Conservation (phyloP, 2,888 invertebrate species). For the Drosophila mimica region DNA sequence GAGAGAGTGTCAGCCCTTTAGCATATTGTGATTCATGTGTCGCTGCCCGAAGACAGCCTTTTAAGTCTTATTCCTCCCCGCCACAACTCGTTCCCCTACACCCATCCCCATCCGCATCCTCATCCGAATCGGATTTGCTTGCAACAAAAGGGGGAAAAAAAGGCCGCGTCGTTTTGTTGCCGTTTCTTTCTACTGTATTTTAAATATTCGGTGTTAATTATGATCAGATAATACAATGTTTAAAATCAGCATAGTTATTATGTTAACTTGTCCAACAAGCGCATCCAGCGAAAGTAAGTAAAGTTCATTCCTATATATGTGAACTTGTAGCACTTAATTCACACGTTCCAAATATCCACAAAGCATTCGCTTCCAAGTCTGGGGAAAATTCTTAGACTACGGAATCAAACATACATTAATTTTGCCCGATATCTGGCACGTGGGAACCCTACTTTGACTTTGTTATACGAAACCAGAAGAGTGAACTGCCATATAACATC, state of each 20-base stretch:
- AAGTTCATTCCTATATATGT: not conserved
- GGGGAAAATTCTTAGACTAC: slow-evolving; percentile 47
- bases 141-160: slow-evolving; percentile 28
- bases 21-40: slow-evolving; percentile 83
- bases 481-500: not conserved
- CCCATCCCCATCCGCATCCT: not conserved
- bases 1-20: slow-evolving; percentile 84
- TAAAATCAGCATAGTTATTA: slow-evolving; percentile 5
- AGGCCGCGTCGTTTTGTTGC: slow-evolving; percentile 54
- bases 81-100: not conserved
- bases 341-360: slow-evolving; percentile 51
- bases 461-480: slow-evolving; percentile 1
- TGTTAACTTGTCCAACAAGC: not conserved
- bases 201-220: slow-evolving; percentile 33
- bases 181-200: slow-evolving; percentile 1
- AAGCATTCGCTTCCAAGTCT: slow-evolving; percentile 47
- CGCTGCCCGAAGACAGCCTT: slow-evolving; percentile 72
- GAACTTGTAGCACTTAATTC: slow-evolving; percentile 13
- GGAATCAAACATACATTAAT: slow-evolving; percentile 20
- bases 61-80: slow-evolving; percentile 32
- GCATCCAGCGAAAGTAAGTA: slow-evolving; percentile 44
- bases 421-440: slow-evolving; percentile 44
- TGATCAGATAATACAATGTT: not conserved
- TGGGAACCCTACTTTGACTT: slow-evolving; percentile 25
- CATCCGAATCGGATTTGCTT: slow-evolving; percentile 35